phyloP scores from a whole-genome alignment of 2,113 vertebrate genomes.

The Danionella cerebrum region DNA sequence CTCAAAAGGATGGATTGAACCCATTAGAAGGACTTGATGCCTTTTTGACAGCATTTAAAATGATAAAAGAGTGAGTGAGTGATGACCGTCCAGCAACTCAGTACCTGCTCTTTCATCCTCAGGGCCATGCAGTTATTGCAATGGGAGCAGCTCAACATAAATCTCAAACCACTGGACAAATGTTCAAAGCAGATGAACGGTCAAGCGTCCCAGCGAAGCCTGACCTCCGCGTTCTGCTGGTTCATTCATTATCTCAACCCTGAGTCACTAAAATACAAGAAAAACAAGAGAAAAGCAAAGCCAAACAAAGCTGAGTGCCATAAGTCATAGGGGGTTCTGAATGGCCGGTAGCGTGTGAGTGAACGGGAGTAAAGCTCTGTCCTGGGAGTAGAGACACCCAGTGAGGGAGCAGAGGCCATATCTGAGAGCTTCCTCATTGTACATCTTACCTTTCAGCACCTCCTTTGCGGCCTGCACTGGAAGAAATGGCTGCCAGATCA shows the following conservation, averaged over 20 bases:
- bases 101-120: constrained; percentile 14
- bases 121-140: background rate
- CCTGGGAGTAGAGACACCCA: constrained; percentile 36
- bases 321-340: constrained; percentile 51
- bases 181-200: constrained; percentile 45
- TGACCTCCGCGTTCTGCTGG: constrained; percentile 35
- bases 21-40: no score
- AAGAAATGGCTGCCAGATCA: background rate
- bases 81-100: background rate
- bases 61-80: no score
- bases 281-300: constrained; percentile 50
- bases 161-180: constrained; percentile 22
- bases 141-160: background rate
- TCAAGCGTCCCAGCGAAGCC: constrained; percentile 33
- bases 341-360: constrained; percentile 34
- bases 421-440: constrained; percentile 55
- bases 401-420: constrained; percentile 45
- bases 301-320: constrained; percentile 48
- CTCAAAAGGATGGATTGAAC: no score
- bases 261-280: constrained; percentile 46
- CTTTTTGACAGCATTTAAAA: no score
- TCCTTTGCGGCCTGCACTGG: constrained; percentile 7
- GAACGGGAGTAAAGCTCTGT: constrained; percentile 42
- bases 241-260: constrained; percentile 56
- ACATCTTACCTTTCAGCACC: constrained; percentile 57